These are phyloP conservation scores for Cremastinae sp. DNA, from an alignment of 2,888 invertebrate species.

Conservation along the genomic window DNA sequence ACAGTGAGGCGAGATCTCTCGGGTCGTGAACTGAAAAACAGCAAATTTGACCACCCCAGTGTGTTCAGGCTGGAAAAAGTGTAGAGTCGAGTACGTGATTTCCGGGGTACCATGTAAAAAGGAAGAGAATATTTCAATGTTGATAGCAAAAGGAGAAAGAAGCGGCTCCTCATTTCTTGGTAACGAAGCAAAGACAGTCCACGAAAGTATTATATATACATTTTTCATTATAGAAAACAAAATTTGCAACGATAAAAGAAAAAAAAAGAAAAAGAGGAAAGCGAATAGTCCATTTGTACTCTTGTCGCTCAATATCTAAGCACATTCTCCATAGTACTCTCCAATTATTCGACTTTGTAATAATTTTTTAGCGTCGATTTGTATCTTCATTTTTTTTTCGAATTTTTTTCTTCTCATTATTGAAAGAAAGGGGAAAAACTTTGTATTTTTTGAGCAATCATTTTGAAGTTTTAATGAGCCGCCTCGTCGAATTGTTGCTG, in stretches of 20 bases:
- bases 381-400: too few species aligned
- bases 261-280: conserved; percentile 3
- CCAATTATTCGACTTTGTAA: not conserved
- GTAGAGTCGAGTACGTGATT: conserved; percentile 35
- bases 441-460: too few species aligned
- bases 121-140: conserved; percentile 21
- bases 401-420: not conserved
- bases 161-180: conserved; percentile 29
- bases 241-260: not conserved
- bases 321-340: not conserved
- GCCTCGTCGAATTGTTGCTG: not conserved
- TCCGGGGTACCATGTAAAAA: conserved; percentile 56
- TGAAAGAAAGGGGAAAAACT: not conserved
- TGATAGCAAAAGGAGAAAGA: conserved; percentile 14
- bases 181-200: conserved; percentile 46
- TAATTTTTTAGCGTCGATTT: not conserved
- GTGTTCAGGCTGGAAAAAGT: conserved; percentile 32
- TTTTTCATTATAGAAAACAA: not conserved
- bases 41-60: conserved; percentile 23
- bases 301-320: conserved; percentile 2
- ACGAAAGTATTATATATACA: conserved; percentile 44
- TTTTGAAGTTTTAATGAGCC: not conserved
- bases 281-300: not conserved
- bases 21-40: not conserved
- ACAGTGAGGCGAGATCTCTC: not conserved